Conservation (phyloP, 2,797 vertebrate species). For the Galago senegalensis region DNA sequence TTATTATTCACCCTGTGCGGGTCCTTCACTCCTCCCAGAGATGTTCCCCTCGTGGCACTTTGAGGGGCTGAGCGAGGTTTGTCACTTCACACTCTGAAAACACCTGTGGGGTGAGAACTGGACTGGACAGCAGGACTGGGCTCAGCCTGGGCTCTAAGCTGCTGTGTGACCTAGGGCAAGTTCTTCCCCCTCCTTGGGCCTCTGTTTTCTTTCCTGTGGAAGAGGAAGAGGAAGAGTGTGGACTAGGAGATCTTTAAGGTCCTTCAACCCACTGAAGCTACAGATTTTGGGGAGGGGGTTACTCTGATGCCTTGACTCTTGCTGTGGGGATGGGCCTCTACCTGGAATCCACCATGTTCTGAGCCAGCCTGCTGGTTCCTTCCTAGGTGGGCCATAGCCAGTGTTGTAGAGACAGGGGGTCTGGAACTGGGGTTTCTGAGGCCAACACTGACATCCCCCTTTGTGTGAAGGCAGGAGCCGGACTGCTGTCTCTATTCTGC, state of each 20-base stretch:
- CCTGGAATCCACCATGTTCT: fast-evolving
- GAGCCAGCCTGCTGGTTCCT: neutral
- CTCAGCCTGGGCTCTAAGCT: neutral
- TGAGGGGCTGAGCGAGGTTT: neutral
- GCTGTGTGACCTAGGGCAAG: neutral
- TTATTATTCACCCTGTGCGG: neutral
- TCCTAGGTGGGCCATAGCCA: neutral
- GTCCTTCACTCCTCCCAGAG: neutral
- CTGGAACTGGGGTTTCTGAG: neutral
- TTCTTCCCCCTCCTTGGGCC: neutral
- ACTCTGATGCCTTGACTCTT: neutral
- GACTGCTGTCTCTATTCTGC: neutral
- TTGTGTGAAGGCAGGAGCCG: neutral
- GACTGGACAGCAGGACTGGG: neutral
- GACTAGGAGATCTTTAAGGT: neutral
- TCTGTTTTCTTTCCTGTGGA: neutral
- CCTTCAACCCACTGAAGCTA: neutral
- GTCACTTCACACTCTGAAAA: neutral
- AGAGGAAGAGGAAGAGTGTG: neutral
- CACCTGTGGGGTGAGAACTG: neutral
- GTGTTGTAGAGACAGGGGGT: fast-evolving
- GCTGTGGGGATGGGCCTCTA: neutral
- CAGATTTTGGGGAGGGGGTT: neutral
- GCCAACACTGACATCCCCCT: neutral
- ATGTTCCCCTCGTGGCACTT: fast-evolving